Base-by-base conservation (phyloP, 2,888 invertebrate species). In the Loripinus fragilis region DNA sequence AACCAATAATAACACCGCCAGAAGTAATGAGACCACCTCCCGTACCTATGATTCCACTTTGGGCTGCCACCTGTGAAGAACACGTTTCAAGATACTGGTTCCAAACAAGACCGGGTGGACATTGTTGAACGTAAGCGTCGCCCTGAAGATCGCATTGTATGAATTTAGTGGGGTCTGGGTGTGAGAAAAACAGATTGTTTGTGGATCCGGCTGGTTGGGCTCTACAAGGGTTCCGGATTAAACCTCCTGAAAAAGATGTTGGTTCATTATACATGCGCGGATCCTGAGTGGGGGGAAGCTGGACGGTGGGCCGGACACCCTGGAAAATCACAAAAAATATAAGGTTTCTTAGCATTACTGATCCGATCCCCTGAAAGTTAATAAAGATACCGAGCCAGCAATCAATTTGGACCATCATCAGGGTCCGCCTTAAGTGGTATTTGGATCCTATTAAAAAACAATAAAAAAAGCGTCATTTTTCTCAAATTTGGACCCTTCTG, bases 81-180 rank as follows among this genome's bases (percentile, higher is more conserved):
- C 87, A 87, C 5, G 80, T 82, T 60, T 83, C 83, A 20, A 64
- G 68, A 74, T 75, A 85, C 70, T 87, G 84, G 77, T 87, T 87
- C 88, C 88, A 89, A 10, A 86, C 85, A 1, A 86, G 84, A n/a
- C 86, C 85, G 15, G 83, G 77, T 8, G 88, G 86, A 66, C 87
- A 88, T 30, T 71, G 48, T 65, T 86, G 76, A 0, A 81, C 86
- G 75, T 76, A 85, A 45, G 87, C 86, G 65, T 82, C 77, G 7
- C 87, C 88, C 10, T 77, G 77, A 10, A 83, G 73, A 64, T 83
- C 86, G 48, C 89, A 89, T 81, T 87, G 86, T 41, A 87, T 86
- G 74, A 87, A 89, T 79, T 85, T 85, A 65, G 82, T 81, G n/a
- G 87, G 85, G 70, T 87, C 86, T 0, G 87, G 88, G 60, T 89